Evolutionary conservation across 2,888 invertebrate species (phyloP).

Genomic region (Sycophila texana): DNA sequence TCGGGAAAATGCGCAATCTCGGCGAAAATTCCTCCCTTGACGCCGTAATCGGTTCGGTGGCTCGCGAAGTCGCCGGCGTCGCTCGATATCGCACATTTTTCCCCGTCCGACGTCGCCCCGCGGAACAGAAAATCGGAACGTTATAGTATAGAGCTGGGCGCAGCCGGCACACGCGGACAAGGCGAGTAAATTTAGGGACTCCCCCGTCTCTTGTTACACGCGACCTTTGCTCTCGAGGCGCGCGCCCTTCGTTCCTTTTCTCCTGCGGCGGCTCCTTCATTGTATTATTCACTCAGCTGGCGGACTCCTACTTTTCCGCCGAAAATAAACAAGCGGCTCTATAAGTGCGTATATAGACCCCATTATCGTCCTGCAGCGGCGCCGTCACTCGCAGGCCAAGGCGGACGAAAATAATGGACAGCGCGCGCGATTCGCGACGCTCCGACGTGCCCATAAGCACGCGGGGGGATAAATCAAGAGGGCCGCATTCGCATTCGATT

Average conservation of each 20-base stretch:
- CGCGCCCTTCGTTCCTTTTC: not conserved
- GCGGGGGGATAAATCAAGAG: too few relatives aligned
- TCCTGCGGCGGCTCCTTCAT: not conserved
- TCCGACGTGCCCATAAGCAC: too few relatives aligned
- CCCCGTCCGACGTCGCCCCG: not conserved
- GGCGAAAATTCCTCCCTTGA: slow-evolving; percentile 29
- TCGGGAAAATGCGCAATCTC: slow-evolving; percentile 32
- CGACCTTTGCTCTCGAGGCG: not conserved
- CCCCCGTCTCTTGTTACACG: slow-evolving; percentile 9
- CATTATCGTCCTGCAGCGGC: too few relatives aligned
- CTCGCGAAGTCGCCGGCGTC: not conserved
- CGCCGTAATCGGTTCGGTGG: slow-evolving; percentile 17
- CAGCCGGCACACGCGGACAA: too few relatives aligned
- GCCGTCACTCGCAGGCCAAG: too few relatives aligned
- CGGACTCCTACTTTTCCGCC: too few relatives aligned
- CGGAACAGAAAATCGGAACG: too few relatives aligned
- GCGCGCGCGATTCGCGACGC: too few relatives aligned
- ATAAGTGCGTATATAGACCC: too few relatives aligned
- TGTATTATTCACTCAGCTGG: not conserved
- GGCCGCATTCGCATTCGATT: too few relatives aligned
- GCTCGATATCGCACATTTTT: slow-evolving; percentile 17
- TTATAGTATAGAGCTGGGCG: too few relatives aligned
- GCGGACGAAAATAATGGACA: not conserved
- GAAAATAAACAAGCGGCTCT: too few relatives aligned
- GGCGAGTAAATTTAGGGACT: slow-evolving; percentile 3